A percentile compares a stretch with the other conserved stretches of the same genome.
These are phyloP conservation scores for Rotaria socialis DNA, from an alignment of 2,888 invertebrate species.

Conservation along the genomic window DNA sequence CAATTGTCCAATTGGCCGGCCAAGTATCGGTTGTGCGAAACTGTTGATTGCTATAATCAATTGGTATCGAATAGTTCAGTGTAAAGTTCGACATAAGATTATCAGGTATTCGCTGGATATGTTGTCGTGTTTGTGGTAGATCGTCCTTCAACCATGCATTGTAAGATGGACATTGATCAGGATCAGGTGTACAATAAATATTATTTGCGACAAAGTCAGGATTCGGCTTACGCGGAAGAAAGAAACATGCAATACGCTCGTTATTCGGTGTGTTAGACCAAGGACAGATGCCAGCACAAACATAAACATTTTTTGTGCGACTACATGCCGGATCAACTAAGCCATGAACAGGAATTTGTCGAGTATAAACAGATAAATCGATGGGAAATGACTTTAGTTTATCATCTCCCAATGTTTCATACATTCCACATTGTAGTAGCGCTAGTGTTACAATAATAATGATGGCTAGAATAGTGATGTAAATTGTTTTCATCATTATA, in stretches of 20 bases:
- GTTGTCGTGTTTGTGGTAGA: neutral
- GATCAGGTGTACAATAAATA: neutral
- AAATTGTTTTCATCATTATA: too few relatives aligned
- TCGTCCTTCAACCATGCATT: neutral
- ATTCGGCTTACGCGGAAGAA: neutral
- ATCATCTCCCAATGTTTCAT: too few relatives aligned
- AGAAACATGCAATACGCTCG: neutral
- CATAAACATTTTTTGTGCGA: neutral
- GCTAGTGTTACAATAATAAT: too few relatives aligned
- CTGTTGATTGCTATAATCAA: neutral
- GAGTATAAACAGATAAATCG: neutral
- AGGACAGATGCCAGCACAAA: neutral
- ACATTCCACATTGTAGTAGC: too few relatives aligned
- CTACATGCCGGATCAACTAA: neutral
- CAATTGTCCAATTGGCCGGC: neutral
- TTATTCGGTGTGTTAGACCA: neutral
- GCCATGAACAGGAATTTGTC: neutral
- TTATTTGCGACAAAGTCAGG: neutral
- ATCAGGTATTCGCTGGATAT: neutral
- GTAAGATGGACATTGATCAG: neutral
- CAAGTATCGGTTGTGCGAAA: neutral
- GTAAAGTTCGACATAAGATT: neutral
- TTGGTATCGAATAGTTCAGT: neutral
- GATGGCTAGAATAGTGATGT: too few relatives aligned
- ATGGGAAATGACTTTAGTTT: too few relatives aligned